Base-by-base conservation (phyloP, 2,888 invertebrate species). In the Scaptomyza caliginosa region DNA sequence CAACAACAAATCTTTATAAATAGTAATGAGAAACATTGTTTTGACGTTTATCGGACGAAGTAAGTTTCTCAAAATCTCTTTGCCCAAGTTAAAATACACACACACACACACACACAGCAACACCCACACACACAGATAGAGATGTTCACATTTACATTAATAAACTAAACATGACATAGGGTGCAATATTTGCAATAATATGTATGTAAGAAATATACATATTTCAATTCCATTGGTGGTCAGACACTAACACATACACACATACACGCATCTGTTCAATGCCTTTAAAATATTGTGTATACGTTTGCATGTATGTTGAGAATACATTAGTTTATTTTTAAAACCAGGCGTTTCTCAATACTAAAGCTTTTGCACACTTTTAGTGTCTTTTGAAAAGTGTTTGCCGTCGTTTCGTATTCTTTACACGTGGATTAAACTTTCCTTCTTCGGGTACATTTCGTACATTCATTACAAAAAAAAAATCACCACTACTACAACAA, bases 341-440 rank as follows among this genome's bases (percentile, higher is more conserved):
- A 81, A 78, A 74, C 73, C 77, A 79, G 86, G 75, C 78, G 76
- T 76, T 77, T 73, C 81, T 75, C 68, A 71, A 80, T 78, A 70
- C 72, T 72, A 83, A 77, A 82, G 78, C 77, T 86, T 85, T 85
- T 76, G 74, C 77, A 72, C 78, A 77, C 79, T 80, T 88, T 88
- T 84, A 89, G 89, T 89, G 79, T 88, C 82, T 88, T 87, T 71
- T 73, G 73, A 87, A 77, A 84, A 77, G 86, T 81, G 87, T 80
- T 88, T 74, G 89, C 87, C 82, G 77, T 79, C 89, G 90, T 83
- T 88, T 90, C 90, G 88, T 80, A 82, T 67, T 74, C 73, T 74
- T 77, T 77, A 74, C 71, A 79, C 68, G 77, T 74, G 67, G 75
- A 69, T 73, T 62, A 58, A 43, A 64, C 46, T 67, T 64, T 60